Percentiles rank a stretch among this genome's conserved stretches.
phyloP scores from a whole-genome alignment of 2,888 invertebrate species.

The Campoletis raptor region DNA sequence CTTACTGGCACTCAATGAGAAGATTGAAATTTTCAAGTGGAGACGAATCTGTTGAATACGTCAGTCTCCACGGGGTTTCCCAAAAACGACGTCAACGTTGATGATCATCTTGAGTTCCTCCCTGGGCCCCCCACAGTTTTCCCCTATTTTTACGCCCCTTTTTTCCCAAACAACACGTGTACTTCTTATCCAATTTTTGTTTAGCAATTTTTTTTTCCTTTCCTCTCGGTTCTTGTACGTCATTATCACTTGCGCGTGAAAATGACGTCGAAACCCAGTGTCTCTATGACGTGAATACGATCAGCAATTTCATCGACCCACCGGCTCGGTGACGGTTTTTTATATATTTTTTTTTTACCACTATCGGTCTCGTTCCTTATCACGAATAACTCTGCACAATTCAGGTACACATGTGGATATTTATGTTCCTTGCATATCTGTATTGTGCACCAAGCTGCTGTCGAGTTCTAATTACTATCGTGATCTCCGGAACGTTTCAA shows the following conservation, averaged over 20 bases:
- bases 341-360: not conserved
- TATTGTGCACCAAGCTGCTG: not conserved
- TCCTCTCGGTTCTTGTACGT: not conserved
- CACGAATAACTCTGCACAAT: not conserved
- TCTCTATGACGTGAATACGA: conserved; percentile 10
- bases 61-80: conserved; percentile 19
- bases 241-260: conserved; percentile 3
- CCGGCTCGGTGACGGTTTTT: not conserved
- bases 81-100: not conserved
- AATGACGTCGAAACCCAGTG: not conserved
- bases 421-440: not conserved
- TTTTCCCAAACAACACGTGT: not conserved
- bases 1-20: not conserved
- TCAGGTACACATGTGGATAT: conserved; percentile 14
- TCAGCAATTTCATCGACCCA: conserved; percentile 22
- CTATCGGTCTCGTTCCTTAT: conserved; percentile 15
- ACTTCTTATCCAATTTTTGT: not conserved
- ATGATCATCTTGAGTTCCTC: conserved; percentile 1
- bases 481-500: conserved; percentile 17
- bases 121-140: not conserved
- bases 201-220: not conserved
- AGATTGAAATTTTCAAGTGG: conserved; percentile 1
- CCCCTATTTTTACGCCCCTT: not conserved
- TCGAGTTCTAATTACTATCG: conserved; percentile 30
- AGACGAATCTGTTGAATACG: conserved; percentile 19